phyloP scores from a whole-genome alignment of 2,888 invertebrate species.

The Ariolimax columbianus region DNA sequence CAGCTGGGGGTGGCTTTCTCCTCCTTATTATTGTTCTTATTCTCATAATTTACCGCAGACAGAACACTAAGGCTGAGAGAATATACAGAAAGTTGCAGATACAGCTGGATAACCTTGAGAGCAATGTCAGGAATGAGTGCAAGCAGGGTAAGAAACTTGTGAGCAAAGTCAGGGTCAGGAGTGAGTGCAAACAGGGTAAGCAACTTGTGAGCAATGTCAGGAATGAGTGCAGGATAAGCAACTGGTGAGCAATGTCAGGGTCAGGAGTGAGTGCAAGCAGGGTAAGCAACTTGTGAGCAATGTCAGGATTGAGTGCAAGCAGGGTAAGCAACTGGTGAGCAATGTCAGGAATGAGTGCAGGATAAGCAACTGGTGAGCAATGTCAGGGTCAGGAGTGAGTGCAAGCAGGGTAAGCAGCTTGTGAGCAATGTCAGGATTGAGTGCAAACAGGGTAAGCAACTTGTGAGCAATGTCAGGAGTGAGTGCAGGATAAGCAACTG shows the following conservation, averaged over 20 bases:
- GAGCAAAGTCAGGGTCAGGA: conserved; percentile 93
- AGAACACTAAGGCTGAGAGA: conserved; percentile 96
- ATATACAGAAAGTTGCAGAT: conserved; percentile 99
- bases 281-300: conserved; percentile 99
- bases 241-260: too few species aligned
- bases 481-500: too few species aligned
- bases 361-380: too few species aligned
- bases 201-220: too few species aligned
- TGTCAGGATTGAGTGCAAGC: conserved; percentile 97
- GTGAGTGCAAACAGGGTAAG: conserved; percentile 91
- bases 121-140: conserved; percentile 97
- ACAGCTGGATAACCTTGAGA: conserved; percentile 98
- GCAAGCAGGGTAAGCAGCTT: too few species aligned
- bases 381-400: too few species aligned
- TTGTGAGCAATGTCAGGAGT: too few species aligned
- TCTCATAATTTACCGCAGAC: conserved; percentile 89
- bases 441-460: too few species aligned
- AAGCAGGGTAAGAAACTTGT: conserved; percentile 86
- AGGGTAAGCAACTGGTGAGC: conserved; percentile 81
- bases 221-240: too few species aligned
- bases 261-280: background rate
- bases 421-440: too few species aligned
- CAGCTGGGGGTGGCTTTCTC: conserved; percentile 89
- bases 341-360: too few species aligned
- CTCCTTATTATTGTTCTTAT: conserved; percentile 87